Base-by-base conservation (phyloP, 2,113 vertebrate species). In the Catharus minimus region DNA sequence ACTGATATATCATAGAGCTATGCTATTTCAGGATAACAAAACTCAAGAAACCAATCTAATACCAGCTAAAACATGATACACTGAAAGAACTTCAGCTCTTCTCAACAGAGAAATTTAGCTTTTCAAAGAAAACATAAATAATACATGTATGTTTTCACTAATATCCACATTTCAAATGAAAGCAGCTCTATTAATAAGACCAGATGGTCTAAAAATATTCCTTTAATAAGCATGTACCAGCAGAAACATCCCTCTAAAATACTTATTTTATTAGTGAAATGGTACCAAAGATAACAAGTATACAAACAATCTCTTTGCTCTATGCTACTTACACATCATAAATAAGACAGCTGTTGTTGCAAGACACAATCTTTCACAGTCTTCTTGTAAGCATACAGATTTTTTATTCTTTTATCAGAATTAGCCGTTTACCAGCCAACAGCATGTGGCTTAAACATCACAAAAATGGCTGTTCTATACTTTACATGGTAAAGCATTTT, bases 401-500 rank as follows among this genome's bases (percentile, higher is more conserved):
- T 67, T 93, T 95, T 88, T 38, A 92, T 90, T 96, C 88, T 67
- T 96, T 75, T 89, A 97, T 93, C 93, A 96, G 96, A 97, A 96
- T 96, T 95, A 94, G 93, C 94, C 95, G 96, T 94, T 97, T 95
- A 94, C 68, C 73, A 96, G 96, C 82, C 96, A 97, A 97, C 92
- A 86, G 75, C 87, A 95, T 36, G 91, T 96, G 97, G 97, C 53
- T 96, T 95, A 95, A 96, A 92, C 78, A 97, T 96, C 95, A 94
- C 86, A 97, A 96, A 96, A 97, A 97, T 94, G 94, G 95, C 93
- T 94, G 92, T 92, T 92, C 92, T 95, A 97, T 97, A 97, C 97
- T 98, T 98, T 98, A 98, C 97, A 98, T 95, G 96, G 97, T 98
- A 98, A 98, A 98, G 98, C 95, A 97, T 95, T 91, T 97, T 83